A percentile compares a stretch with the other conserved stretches of the same genome.
Conservation (phyloP, 2,797 vertebrate species). For the Molossus molossus region DNA sequence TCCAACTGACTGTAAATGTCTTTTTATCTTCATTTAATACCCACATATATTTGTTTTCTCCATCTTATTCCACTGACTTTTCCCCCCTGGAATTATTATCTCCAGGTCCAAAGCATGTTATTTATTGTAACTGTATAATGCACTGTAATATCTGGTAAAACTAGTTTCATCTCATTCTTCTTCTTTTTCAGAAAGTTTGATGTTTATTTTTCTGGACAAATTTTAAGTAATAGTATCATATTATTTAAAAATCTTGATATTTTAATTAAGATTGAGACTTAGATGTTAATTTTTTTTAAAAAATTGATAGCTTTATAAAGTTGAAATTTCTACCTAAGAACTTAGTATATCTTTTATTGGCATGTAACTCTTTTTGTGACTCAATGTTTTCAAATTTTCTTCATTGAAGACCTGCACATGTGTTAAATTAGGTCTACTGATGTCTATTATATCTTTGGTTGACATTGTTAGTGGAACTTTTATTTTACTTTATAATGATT, state of each 20-base stretch:
- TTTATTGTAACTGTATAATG: background rate
- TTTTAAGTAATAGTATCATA: background rate
- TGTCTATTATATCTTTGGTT: background rate
- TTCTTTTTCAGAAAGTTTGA: conserved; percentile 4
- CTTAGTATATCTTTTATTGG: background rate
- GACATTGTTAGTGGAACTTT: background rate
- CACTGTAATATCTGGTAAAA: conserved; percentile 43
- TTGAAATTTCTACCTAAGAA: background rate
- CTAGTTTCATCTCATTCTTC: background rate
- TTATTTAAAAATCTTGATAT: background rate
- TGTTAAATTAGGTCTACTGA: background rate
- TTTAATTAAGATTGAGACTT: conserved; percentile 37
- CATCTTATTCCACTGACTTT: conserved; percentile 12
- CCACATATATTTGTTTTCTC: background rate
- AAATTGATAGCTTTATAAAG: background rate
- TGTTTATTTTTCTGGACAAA: conserved; percentile 30
- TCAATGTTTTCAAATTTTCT: background rate
- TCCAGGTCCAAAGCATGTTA: conserved; percentile 7
- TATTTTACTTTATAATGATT: conserved; percentile 47
- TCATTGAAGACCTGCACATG: background rate
- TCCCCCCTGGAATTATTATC: conserved; percentile 19
- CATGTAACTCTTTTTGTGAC: background rate
- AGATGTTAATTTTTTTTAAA: conserved; percentile 10
- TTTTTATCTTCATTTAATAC: conserved; percentile 5
- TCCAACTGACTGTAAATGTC: conserved; percentile 32